Evolutionary conservation across 2,797 vertebrate genomes (phyloP).

Genomic region (Karalla daura): DNA sequence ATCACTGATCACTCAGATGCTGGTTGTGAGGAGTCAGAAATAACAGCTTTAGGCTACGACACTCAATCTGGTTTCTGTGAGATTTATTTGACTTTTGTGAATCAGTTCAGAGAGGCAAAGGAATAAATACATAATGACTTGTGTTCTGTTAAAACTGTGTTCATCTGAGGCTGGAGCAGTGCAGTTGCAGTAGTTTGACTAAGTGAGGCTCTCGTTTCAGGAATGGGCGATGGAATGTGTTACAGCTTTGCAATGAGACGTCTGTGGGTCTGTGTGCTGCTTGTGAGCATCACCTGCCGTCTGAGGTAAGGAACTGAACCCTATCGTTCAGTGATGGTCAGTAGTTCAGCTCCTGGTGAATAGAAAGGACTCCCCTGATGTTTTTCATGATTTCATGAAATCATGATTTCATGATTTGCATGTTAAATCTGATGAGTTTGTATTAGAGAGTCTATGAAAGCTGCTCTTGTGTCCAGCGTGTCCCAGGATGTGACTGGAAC

Average conservation of each 20-base stretch:
- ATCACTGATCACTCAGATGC: neutral
- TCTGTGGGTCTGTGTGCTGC: conserved; percentile 86
- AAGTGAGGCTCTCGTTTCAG: conserved; percentile 74
- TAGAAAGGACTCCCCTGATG: neutral
- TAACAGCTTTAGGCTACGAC: neutral
- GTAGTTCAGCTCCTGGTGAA: neutral
- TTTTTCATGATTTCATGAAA: neutral
- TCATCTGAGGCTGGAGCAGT: neutral
- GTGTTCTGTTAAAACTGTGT: neutral
- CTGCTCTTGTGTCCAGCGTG: conserved; percentile 73
- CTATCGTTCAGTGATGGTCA: neutral
- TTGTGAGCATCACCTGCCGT: conserved; percentile 89
- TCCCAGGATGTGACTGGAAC: conserved; percentile 89
- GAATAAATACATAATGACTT: neutral
- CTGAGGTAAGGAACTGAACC: conserved; percentile 87
- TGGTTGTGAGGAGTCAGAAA: neutral
- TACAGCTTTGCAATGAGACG: conserved; percentile 90
- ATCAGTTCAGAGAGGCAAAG: neutral
- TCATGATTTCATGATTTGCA: neutral
- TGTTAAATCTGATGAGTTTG: neutral
- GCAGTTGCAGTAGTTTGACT: conserved; percentile 2
- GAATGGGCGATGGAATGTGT: conserved; percentile 94
- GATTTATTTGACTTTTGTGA: neutral
- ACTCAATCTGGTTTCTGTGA: too few species aligned
- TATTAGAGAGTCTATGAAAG: neutral